Conservation (phyloP, 2,888 invertebrate species). For the Plagodis dolabraria region DNA sequence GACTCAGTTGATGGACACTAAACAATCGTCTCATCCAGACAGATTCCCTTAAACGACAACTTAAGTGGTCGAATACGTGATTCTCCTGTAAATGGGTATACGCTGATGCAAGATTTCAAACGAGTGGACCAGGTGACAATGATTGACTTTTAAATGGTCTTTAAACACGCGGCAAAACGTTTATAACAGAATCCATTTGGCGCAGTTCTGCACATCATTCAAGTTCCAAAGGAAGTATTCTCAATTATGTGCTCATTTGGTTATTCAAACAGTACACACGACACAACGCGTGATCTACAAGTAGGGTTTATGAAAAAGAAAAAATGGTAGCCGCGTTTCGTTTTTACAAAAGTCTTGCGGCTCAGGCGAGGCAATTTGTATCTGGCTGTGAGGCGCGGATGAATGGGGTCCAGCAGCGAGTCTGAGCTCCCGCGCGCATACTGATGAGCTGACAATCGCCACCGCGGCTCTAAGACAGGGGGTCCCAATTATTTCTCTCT, state of each 20-base stretch:
- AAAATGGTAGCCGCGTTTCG: slow-evolving; percentile 54
- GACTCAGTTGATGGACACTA: slow-evolving; percentile 29
- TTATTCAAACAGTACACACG: slow-evolving; percentile 45
- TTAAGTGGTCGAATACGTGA: slow-evolving; percentile 64
- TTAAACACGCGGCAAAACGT: slow-evolving; percentile 55
- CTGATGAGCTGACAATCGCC: slow-evolving; percentile 56
- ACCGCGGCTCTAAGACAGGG: slow-evolving; percentile 46
- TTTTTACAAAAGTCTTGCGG: slow-evolving; percentile 57
- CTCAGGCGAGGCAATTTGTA: slow-evolving; percentile 64
- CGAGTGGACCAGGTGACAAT: slow-evolving; percentile 63
- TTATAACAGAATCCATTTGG: slow-evolving; percentile 43
- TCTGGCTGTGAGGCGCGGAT: slow-evolving; percentile 66
- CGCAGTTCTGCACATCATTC: slow-evolving; percentile 29
- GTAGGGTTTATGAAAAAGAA: slow-evolving; percentile 22
- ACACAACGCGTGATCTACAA: slow-evolving; percentile 40
- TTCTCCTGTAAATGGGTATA: slow-evolving; percentile 62
- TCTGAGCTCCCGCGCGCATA: slow-evolving; percentile 59
- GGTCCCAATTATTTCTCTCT: slow-evolving; percentile 61
- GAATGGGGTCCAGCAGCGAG: slow-evolving; percentile 53
- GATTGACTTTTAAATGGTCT: slow-evolving; percentile 77
- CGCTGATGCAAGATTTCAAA: slow-evolving; percentile 64
- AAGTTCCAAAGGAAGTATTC: slow-evolving; percentile 46
- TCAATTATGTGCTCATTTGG: slow-evolving; percentile 60
- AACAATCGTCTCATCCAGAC: slow-evolving; percentile 50
- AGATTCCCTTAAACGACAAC: slow-evolving; percentile 61